These are phyloP conservation scores for Macrotus californicus DNA, from an alignment of 2,113 vertebrate species.

Conservation along the genomic window DNA sequence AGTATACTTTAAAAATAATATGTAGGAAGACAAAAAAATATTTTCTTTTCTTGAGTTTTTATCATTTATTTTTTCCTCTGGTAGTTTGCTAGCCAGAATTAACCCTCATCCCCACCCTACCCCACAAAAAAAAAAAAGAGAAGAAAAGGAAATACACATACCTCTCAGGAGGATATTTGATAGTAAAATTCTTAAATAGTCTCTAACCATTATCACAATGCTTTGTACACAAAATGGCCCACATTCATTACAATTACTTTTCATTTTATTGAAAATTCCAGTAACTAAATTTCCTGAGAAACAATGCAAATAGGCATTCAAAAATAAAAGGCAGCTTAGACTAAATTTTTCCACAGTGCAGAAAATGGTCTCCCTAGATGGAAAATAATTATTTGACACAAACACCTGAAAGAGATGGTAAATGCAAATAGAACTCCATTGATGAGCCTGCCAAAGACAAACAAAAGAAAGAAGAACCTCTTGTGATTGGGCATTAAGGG, in stretches of 20 bases:
- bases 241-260: not conserved
- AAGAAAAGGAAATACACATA: not conserved
- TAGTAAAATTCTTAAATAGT: not conserved
- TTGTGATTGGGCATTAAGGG: not conserved
- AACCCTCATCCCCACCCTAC: not conserved
- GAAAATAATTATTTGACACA: conserved; percentile 36
- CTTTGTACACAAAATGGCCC: not conserved
- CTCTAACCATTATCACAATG: not conserved
- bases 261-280: not conserved
- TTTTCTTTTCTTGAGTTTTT: not conserved
- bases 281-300: not conserved
- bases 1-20: not conserved
- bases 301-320: not conserved
- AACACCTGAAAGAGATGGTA: not conserved
- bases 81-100: not conserved
- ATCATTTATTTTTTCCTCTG: not conserved
- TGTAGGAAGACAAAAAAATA: not conserved
- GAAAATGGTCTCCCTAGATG: not conserved
- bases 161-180: not conserved
- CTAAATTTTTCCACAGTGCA: not conserved
- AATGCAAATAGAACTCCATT: not conserved
- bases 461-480: not conserved
- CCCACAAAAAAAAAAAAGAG: not conserved
- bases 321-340: conserved; percentile 1
- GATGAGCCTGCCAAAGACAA: not conserved